Conservation (phyloP, 2,113 vertebrate species). For the Alligator sinensis region DNA sequence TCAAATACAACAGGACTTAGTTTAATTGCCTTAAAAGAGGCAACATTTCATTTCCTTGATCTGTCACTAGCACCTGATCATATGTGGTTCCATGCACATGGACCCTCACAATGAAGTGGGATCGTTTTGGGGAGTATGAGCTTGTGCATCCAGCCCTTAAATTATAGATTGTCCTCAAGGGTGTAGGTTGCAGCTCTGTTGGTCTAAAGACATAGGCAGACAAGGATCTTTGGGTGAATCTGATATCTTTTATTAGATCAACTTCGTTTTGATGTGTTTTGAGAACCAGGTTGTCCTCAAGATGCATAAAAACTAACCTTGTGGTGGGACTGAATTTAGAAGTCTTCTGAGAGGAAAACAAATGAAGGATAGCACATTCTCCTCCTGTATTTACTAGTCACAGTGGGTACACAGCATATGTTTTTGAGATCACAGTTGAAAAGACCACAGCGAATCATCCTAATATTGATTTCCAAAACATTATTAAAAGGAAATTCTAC, state of each 20-base stretch:
- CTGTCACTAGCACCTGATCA: background rate
- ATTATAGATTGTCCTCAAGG: background rate
- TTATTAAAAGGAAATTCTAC: background rate
- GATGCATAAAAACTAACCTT: fast-evolving
- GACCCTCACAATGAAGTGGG: background rate
- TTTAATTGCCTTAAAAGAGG: background rate
- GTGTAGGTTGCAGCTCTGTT: too few relatives aligned
- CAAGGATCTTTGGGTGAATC: too few relatives aligned
- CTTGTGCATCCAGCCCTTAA: background rate
- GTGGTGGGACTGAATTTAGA: background rate
- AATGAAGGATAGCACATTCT: background rate
- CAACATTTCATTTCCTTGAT: background rate
- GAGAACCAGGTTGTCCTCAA: background rate
- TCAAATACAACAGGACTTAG: background rate
- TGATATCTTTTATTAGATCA: too few relatives aligned
- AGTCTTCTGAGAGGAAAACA: background rate
- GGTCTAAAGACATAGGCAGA: too few relatives aligned
- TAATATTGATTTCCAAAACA: background rate
- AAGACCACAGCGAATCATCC: background rate
- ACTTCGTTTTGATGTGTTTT: too few relatives aligned
- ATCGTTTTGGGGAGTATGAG: background rate
- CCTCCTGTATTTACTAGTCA: background rate
- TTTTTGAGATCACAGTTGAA: background rate
- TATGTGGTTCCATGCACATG: background rate
- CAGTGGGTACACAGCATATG: fast-evolving